Percentiles rank a stretch among this genome's conserved stretches.
Evolutionary conservation across 2,888 invertebrate species (phyloP).

Genomic region (Acanthoscelides obtectus): DNA sequence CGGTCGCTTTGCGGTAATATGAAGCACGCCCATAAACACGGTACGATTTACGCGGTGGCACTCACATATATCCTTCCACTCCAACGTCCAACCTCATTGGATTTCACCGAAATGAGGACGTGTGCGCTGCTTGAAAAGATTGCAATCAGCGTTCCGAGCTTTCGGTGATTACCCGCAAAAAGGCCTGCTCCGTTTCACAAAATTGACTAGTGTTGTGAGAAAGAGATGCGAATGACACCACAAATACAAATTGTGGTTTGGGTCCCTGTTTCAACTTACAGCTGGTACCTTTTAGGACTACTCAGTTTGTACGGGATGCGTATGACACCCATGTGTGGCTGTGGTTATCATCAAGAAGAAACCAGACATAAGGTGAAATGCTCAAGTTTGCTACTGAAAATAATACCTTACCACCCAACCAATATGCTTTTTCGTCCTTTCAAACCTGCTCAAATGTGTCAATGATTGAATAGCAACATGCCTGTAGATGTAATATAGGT

Average conservation of each 20-base stretch:
- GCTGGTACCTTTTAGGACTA: background rate
- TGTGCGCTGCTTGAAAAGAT: background rate
- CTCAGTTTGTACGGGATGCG: background rate
- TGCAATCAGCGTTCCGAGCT: background rate
- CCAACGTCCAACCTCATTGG: background rate
- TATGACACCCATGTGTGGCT: background rate
- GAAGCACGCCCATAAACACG: background rate
- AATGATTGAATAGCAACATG: too few relatives aligned
- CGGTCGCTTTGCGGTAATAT: background rate
- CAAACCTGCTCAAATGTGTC: too few relatives aligned
- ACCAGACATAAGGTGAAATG: too few relatives aligned
- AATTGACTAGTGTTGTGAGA: background rate
- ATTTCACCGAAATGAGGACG: background rate
- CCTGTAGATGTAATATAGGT: too few relatives aligned
- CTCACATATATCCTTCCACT: background rate
- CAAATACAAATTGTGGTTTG: background rate
- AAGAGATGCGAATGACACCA: background rate
- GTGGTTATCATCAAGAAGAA: too few relatives aligned
- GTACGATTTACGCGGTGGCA: background rate
- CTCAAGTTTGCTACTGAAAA: too few relatives aligned
- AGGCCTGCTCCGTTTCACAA: background rate
- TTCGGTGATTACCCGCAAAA: background rate
- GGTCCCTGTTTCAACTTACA: background rate
- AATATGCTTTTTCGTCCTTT: too few relatives aligned
- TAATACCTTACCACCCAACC: too few relatives aligned